These are phyloP conservation scores for Glyphotaelius pellucidus DNA, from an alignment of 2,888 invertebrate genomes.

Conservation along the genomic window DNA sequence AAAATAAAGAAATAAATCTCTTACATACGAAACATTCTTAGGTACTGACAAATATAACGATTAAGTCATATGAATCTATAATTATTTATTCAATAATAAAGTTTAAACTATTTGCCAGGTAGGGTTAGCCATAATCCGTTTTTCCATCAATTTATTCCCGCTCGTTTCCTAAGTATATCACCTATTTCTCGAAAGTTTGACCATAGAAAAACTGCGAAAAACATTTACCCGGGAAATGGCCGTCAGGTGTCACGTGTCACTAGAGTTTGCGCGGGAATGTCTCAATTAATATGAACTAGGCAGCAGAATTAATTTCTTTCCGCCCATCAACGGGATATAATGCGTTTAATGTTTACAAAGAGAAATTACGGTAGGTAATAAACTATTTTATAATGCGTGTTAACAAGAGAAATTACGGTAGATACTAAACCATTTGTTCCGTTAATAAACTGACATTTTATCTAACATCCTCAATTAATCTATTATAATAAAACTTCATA, in stretches of 20 bases:
- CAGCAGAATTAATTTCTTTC: background rate
- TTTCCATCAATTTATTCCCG: background rate
- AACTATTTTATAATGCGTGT: background rate
- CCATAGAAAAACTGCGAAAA: background rate
- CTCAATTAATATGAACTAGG: slow-evolving; percentile 5
- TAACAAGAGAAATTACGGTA: no score
- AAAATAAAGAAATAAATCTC: no score
- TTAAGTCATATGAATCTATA: no score
- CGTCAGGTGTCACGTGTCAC: background rate
- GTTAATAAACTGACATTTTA: background rate
- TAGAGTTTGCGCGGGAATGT: background rate
- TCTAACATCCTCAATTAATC: background rate
- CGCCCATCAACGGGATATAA: background rate
- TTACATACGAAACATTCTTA: no score
- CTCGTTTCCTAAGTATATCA: background rate
- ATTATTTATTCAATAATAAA: no score
- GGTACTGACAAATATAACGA: no score
- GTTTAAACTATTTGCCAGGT: no score
- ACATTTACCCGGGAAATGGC: slow-evolving; percentile 2
- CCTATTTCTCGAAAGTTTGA: background rate
- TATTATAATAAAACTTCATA: background rate
- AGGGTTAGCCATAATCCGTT: background rate
- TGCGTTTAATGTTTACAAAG: no score
- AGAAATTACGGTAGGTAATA: background rate
- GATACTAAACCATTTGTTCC: background rate